Percentiles rank a stretch among this genome's conserved stretches.
phyloP scores from a whole-genome alignment of 2,888 invertebrate genomes.

The Mimumesa dahlbomi region DNA sequence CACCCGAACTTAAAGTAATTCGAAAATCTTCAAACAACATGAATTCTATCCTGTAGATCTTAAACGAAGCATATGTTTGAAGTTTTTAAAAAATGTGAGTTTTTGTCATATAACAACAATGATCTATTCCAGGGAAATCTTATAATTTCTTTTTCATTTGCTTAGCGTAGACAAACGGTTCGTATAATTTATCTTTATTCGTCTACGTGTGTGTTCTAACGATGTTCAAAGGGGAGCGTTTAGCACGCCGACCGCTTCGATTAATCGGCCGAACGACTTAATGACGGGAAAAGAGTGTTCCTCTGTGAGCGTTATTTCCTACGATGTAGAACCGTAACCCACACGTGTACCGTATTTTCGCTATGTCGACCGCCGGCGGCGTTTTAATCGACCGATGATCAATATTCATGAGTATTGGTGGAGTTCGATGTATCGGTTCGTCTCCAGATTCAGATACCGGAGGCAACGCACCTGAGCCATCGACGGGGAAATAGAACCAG shows the following conservation, averaged over 20 bases:
- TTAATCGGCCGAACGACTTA: background rate
- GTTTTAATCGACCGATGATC: conserved; percentile 58
- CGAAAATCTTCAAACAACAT: no score
- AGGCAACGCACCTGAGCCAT: conserved; percentile 51
- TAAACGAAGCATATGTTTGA: no score
- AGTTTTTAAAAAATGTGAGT: no score
- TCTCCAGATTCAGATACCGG: conserved; percentile 53
- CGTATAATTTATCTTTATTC: conserved; percentile 18
- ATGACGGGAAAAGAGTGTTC: background rate
- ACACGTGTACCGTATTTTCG: conserved; percentile 19
- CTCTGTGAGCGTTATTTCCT: background rate
- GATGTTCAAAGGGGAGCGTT: background rate
- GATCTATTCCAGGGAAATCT: no score
- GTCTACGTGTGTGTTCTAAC: conserved; percentile 8
- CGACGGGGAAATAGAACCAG: conserved; percentile 40
- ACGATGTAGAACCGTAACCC: background rate
- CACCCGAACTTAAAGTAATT: no score
- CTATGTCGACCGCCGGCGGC: conserved; percentile 28
- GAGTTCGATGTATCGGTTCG: conserved; percentile 48
- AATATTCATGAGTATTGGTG: conserved; percentile 55
- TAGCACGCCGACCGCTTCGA: background rate
- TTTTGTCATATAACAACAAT: no score
- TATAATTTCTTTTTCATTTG: no score
- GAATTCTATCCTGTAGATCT: no score
- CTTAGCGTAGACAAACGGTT: no score